These are phyloP conservation scores for Tetheella fluctuosa DNA, from an alignment of 2,888 invertebrate genomes.

Conservation along the genomic window DNA sequence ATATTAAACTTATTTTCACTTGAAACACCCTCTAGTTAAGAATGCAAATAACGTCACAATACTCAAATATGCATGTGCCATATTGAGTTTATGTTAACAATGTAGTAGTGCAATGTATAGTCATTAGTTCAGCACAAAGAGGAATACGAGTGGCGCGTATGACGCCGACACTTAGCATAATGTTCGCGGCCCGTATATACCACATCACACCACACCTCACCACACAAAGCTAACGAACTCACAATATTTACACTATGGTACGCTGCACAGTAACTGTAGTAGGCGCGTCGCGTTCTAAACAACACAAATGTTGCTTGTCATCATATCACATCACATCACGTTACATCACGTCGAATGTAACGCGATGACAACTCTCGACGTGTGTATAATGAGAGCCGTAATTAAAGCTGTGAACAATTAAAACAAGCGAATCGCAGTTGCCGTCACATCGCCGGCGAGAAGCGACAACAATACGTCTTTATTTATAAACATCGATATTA, in stretches of 20 bases:
- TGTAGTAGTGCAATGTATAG: not conserved
- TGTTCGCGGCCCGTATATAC: not conserved
- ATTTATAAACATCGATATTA: too few species aligned
- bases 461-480: not conserved
- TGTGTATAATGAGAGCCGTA: slow-evolving; percentile 6
- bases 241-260: not conserved
- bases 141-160: not conserved
- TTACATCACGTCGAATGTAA: not conserved
- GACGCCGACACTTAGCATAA: not conserved
- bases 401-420: slow-evolving; percentile 6
- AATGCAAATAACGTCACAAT: not conserved
- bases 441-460: not conserved
- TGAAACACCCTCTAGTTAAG: too few species aligned
- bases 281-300: not conserved
- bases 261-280: not conserved
- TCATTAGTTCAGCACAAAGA: not conserved
- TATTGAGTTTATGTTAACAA: not conserved
- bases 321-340: not conserved
- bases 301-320: not conserved
- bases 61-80: not conserved
- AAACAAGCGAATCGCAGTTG: not conserved
- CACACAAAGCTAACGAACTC: slow-evolving; percentile 6
- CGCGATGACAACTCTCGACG: not conserved
- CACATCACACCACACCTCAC: not conserved
- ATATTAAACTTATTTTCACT: too few species aligned